Percentiles rank a stretch among this genome's conserved stretches.
phyloP scores from a whole-genome alignment of 64 coral and sea anemone species.

The Porites lutea region DNA sequence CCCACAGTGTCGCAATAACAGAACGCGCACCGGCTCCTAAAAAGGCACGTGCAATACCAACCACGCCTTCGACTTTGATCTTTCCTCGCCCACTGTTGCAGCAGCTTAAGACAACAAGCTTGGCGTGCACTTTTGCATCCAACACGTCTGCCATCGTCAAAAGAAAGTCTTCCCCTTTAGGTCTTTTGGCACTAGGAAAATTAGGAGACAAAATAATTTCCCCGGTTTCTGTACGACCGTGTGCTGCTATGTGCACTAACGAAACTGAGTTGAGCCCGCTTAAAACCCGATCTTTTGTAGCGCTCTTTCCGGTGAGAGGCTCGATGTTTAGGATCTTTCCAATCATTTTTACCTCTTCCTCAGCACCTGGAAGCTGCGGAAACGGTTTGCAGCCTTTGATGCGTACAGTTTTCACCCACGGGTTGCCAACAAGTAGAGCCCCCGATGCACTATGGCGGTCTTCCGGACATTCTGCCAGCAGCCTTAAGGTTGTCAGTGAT shows the following conservation, averaged over 20 bases:
- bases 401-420: not conserved
- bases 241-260: no score
- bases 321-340: not conserved
- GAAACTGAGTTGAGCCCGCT: no score
- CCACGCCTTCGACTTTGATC: constrained; percentile 18
- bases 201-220: not conserved
- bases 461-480: not conserved
- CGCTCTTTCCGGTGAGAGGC: not conserved
- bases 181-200: not conserved
- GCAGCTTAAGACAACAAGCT: not conserved
- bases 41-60: no score
- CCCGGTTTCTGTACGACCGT: no score
- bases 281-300: no score
- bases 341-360: no score
- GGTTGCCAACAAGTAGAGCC: no score
- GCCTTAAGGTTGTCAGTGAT: not conserved
- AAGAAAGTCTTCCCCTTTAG: not conserved
- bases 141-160: not conserved
- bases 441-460: not conserved
- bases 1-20: constrained; percentile 42
- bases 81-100: constrained; percentile 34
- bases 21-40: constrained; percentile 22
- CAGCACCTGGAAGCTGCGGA: not conserved
- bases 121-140: not conserved
- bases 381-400: not conserved